Conservation (phyloP, 2,888 invertebrate species). For the Malachius bipustulatus region DNA sequence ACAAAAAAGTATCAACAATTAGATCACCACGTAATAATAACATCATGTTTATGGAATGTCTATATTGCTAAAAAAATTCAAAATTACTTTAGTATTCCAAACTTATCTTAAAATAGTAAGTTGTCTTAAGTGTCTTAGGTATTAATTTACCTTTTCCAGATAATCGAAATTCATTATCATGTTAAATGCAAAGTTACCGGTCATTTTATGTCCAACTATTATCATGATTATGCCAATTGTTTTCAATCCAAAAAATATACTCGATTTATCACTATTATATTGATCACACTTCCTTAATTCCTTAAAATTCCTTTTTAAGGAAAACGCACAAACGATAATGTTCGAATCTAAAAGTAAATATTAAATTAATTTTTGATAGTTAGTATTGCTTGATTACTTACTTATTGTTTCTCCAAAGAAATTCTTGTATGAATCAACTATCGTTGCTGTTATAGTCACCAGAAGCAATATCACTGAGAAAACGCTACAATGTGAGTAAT, state of each 20-base stretch:
- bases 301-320: conserved; percentile 29
- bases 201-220: conserved; percentile 45
- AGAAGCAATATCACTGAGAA: conserved; percentile 26
- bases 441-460: conserved; percentile 29
- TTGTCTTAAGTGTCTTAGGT: too few relatives aligned
- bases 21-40: too few relatives aligned
- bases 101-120: too few relatives aligned
- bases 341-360: too few relatives aligned
- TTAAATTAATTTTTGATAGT: too few relatives aligned
- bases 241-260: conserved; percentile 45
- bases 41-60: too few relatives aligned
- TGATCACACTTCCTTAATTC: conserved; percentile 37
- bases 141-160: conserved; percentile 41
- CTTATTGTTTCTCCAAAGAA: conserved; percentile 23
- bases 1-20: too few relatives aligned
- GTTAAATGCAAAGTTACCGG: conserved; percentile 41
- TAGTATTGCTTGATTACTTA: too few relatives aligned
- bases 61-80: too few relatives aligned
- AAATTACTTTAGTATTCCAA: too few relatives aligned
- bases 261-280: conserved; percentile 34
- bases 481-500: conserved; percentile 31
- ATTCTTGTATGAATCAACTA: conserved; percentile 26
- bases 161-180: conserved; percentile 44
- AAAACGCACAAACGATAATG: too few relatives aligned
- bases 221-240: conserved; percentile 45